These are phyloP conservation scores for Minunthozetes semirufus DNA, from an alignment of 2,888 invertebrate genomes.

Conservation along the genomic window DNA sequence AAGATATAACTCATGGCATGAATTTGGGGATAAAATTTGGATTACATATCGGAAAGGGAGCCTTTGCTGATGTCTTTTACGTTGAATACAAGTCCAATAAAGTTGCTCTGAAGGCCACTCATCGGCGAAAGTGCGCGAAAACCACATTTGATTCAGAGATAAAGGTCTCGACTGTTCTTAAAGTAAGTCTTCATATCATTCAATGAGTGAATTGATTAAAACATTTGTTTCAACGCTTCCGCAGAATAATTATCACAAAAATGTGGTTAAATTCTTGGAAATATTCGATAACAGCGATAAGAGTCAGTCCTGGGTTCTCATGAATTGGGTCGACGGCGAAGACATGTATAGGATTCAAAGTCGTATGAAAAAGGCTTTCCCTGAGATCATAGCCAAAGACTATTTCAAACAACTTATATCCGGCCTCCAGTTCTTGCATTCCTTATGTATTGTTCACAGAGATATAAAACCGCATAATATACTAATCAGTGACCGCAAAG, in stretches of 20 bases:
- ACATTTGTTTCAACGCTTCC: not conserved
- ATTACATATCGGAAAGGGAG: not conserved
- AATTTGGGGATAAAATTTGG: not conserved
- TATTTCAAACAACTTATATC: slow-evolving; percentile 88
- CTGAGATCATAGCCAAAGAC: not conserved
- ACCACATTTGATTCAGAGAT: not conserved
- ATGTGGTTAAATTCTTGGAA: not conserved
- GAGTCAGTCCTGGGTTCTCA: not conserved
- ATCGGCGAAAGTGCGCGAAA: not conserved
- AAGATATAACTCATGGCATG: not conserved
- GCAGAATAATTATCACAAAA: not conserved
- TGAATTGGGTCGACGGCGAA: slow-evolving; percentile 6
- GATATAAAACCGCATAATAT: slow-evolving; percentile 98
- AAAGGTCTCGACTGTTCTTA: not conserved
- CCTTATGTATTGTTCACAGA: slow-evolving; percentile 91
- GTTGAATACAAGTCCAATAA: not conserved
- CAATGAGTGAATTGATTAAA: not conserved
- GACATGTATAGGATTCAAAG: not conserved
- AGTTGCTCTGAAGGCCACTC: not conserved
- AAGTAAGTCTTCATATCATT: not conserved
- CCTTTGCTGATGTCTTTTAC: not conserved
- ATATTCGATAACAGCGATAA: not conserved
- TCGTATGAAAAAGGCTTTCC: not conserved
- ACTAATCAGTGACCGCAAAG: slow-evolving; percentile 68
- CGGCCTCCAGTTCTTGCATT: slow-evolving; percentile 89